Base-by-base conservation (phyloP, 2,113 vertebrate genomes). In the Cebidichthys violaceus region DNA sequence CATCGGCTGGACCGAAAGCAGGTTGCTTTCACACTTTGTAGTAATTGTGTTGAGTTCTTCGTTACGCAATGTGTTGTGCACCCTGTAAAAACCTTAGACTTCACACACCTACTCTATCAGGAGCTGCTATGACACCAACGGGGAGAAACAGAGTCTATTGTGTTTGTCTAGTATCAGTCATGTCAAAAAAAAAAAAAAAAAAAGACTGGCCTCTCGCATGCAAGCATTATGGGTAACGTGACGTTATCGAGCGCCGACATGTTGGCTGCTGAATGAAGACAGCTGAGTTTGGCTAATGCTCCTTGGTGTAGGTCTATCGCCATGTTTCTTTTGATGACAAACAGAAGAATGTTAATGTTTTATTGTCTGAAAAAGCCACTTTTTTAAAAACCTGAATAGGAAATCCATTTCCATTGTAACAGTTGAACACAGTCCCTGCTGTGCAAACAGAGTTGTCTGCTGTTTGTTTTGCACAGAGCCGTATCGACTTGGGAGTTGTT, bases 21-120 rank as follows among this genome's bases (percentile, higher is more conserved):
- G 29, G 37, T 47, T 45, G 31, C 55, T 83, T 45, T 83, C 70
- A 71, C 50, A 52, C 22, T 61, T 60, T 0, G 35, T 66, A 54
- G 39, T n/a, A 33, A 35, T 31, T 68, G 35, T 68, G 27, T 71
- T 20, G 22, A 55, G 60, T 59, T n/a, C 45, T 76, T 60, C 43
- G 59, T 87, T 80, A 29, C 73, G 59, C 29, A 37, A 65, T 69
- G 47, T 55, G 61, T 71, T 74, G 50, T 75, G 33, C 41, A 55
- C 6, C 8, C 5, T 57, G 20, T 70, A 17, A 39, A 74, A 81
- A 33, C 33, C 59, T 13, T 45, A 35, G 50, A 64, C 67, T 57
- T 87, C 31, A 78, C 54, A 67, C 64, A 33, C 75, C 37, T 39
- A 1, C 39, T 67, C 29, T 22, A 55, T 47, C 43, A 35, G 37